Conservation (phyloP, 2,113 vertebrate genomes). For the Monopterus albus region DNA sequence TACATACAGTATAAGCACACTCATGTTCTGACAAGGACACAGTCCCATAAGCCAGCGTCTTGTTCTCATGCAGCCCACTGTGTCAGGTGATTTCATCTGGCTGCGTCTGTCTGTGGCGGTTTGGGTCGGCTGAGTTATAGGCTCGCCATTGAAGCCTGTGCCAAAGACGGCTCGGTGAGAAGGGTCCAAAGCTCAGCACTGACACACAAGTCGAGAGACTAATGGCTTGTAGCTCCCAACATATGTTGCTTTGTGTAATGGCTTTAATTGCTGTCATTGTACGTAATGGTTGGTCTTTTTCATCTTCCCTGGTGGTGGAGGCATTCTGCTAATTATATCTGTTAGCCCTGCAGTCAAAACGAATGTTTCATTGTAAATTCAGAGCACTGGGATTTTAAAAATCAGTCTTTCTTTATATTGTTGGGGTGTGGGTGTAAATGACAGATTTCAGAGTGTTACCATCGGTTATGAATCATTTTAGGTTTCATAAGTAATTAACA, state of each 20-base stretch:
- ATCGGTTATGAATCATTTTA: conserved; percentile 30
- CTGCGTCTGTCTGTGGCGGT: conserved; percentile 7
- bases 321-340: conserved; percentile 76
- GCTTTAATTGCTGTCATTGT: conserved; percentile 81
- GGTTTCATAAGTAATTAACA: conserved; percentile 5
- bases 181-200: conserved; percentile 62
- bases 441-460: background rate
- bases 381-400: conserved; percentile 48
- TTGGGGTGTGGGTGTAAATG: conserved; percentile 12
- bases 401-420: conserved; percentile 24
- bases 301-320: conserved; percentile 74
- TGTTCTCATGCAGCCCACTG: conserved; percentile 26
- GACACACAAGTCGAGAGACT: conserved; percentile 71
- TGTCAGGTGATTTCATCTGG: conserved; percentile 51
- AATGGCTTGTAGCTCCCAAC: conserved; percentile 73
- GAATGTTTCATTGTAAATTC: conserved; percentile 53
- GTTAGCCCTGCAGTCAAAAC: conserved; percentile 72
- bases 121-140: conserved; percentile 45
- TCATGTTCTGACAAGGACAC: conserved; percentile 32
- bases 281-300: conserved; percentile 76
- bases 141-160: conserved; percentile 38
- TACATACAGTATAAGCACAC: background rate
- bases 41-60: conserved; percentile 25
- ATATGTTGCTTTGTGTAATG: conserved; percentile 81
- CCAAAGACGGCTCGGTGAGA: conserved; percentile 55